A percentile compares a stretch with the other conserved stretches of the same genome.
These are phyloP conservation scores for Diaphora mendica DNA, from an alignment of 2,888 invertebrate species.

Conservation along the genomic window DNA sequence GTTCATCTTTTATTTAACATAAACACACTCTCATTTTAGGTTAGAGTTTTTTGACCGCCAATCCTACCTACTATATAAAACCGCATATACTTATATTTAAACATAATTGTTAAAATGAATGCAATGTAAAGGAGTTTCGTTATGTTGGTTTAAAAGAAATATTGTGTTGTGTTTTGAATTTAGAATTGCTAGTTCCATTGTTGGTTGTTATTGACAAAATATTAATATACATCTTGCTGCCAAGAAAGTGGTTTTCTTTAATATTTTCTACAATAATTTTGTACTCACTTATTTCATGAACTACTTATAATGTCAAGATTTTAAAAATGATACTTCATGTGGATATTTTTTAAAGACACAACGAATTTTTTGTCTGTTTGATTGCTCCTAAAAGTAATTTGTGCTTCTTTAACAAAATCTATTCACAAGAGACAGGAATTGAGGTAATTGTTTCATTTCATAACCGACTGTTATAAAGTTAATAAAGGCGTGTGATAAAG, in stretches of 20 bases:
- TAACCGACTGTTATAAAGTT: not conserved
- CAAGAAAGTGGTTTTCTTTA: no score
- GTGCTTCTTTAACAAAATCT: not conserved
- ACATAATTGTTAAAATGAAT: no score
- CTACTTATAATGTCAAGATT: not conserved
- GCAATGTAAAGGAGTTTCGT: no score
- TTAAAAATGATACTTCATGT: not conserved
- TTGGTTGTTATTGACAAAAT: no score
- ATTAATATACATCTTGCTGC: no score
- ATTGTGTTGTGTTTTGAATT: no score
- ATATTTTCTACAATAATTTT: no score
- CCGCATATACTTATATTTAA: not conserved
- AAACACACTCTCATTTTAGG: not conserved
- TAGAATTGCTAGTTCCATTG: no score
- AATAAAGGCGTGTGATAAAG: not conserved
- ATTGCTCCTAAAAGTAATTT: not conserved
- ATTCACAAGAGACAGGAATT: not conserved
- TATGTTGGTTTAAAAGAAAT: no score
- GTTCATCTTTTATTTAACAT: not conserved
- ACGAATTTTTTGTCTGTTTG: not conserved
- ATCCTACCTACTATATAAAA: not conserved
- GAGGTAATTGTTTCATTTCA: not conserved
- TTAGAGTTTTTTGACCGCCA: not conserved
- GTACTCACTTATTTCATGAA: not conserved
- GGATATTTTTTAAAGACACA: not conserved